Evolutionary conservation across 2,797 vertebrate species (phyloP).

Genomic region (Spinus olivaceus): DNA sequence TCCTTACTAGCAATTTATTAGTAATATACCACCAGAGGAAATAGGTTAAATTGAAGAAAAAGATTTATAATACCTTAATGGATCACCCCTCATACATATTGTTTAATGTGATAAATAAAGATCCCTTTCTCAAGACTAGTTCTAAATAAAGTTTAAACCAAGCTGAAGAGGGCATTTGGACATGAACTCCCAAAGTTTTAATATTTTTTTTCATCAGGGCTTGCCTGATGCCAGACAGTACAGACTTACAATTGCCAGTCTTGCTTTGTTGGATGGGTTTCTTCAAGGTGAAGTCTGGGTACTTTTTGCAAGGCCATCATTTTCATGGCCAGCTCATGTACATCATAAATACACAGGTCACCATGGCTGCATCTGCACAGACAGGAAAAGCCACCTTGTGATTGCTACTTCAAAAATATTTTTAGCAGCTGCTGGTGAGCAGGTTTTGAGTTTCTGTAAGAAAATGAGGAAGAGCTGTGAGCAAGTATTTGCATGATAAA

Average conservation of each 20-base stretch:
- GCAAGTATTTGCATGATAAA: not conserved
- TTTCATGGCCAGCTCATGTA: not conserved
- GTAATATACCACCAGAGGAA: not conserved
- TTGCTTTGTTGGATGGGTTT: not conserved
- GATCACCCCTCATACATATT: not conserved
- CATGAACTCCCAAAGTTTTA: not conserved
- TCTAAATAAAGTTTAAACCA: not conserved
- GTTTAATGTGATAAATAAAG: not conserved
- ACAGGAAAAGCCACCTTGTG: not conserved
- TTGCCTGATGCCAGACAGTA: not conserved
- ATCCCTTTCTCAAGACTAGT: not conserved
- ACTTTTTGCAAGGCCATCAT: not conserved
- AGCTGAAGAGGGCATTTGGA: not conserved
- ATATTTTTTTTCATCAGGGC: not conserved
- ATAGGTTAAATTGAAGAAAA: not conserved
- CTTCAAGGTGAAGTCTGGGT: not conserved
- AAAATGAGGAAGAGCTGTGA: not conserved
- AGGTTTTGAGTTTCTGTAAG: not conserved
- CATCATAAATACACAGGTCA: not conserved
- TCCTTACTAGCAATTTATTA: not conserved
- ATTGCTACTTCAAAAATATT: not conserved
- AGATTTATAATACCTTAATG: not conserved
- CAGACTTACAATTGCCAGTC: not conserved
- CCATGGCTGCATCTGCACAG: not conserved
- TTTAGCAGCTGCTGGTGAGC: not conserved